Evolutionary conservation across 2,888 invertebrate genomes (phyloP).

Genomic region (Dasysyrphus albostriatus): DNA sequence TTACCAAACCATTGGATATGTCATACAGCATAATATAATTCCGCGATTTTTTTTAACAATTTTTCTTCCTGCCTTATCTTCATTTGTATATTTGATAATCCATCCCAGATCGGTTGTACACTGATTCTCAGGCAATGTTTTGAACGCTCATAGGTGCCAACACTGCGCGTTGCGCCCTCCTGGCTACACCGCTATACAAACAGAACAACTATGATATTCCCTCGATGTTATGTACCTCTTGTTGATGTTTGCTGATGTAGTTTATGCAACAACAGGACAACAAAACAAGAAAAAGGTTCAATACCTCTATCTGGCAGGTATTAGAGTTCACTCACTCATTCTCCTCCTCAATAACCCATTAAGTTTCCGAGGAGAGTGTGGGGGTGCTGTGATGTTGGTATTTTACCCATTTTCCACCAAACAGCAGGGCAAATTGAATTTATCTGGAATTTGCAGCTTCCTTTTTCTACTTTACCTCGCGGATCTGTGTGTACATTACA

Average conservation of each 20-base stretch:
- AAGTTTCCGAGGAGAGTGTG: not conserved
- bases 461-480: not conserved
- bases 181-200: constrained; percentile 56
- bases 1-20: too few relatives aligned
- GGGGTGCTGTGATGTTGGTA: constrained; percentile 19
- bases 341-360: constrained; percentile 16
- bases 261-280: constrained; percentile 57
- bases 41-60: too few relatives aligned
- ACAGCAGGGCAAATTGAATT: constrained; percentile 58
- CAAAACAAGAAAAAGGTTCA: constrained; percentile 55
- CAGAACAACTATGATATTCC: constrained; percentile 67
- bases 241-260: constrained; percentile 45
- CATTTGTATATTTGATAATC: not conserved
- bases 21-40: too few relatives aligned
- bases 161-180: constrained; percentile 2
- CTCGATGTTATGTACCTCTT: constrained; percentile 41
- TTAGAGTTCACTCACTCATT: constrained; percentile 67
- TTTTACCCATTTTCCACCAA: constrained; percentile 54
- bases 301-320: constrained; percentile 53
- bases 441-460: constrained; percentile 50
- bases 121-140: constrained; percentile 30
- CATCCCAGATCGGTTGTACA: not conserved
- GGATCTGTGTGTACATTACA: constrained; percentile 49
- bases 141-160: constrained; percentile 59
- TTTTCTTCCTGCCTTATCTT: not conserved